Conservation (phyloP, 1,140 invertebrate genomes). For the Zaprionus tsacasi region DNA sequence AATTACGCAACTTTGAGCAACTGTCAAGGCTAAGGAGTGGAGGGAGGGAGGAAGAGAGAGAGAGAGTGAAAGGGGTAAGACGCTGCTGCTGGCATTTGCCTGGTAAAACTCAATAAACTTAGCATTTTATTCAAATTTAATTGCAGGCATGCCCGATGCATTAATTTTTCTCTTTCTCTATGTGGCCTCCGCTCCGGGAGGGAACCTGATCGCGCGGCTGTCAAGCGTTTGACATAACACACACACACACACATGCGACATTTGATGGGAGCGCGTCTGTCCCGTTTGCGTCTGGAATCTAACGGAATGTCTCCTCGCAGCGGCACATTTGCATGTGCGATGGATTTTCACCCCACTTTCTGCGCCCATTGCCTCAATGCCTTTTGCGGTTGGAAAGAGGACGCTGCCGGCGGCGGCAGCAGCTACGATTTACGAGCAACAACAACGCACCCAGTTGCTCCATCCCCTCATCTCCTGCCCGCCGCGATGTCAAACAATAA, state of each 20-base stretch:
- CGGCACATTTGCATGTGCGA: not conserved
- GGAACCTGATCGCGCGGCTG: conserved; percentile 68
- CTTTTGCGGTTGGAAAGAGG: conserved; percentile 42
- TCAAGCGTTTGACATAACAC: conserved; percentile 68
- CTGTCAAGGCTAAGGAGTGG: not conserved
- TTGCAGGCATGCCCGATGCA: conserved; percentile 58
- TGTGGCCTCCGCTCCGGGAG: not conserved
- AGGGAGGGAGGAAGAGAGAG: not conserved
- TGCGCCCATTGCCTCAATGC: conserved; percentile 26
- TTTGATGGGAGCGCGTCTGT: conserved; percentile 25
- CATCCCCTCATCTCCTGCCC: not conserved
- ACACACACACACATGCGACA: conserved; percentile 7
- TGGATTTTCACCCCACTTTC: conserved; percentile 36
- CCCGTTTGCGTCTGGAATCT: not conserved
- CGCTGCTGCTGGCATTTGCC: conserved; percentile 13
- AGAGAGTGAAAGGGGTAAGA: conserved; percentile 23
- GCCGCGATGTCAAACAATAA: not conserved
- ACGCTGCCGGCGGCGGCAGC: conserved; percentile 8
- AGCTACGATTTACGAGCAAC: conserved; percentile 36
- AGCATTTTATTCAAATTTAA: conserved; percentile 78
- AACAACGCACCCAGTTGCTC: conserved; percentile 14
- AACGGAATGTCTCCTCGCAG: not conserved
- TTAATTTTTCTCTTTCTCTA: conserved; percentile 41
- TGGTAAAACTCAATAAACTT: conserved; percentile 54
- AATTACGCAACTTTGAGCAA: conserved; percentile 57